Base-by-base conservation (phyloP, 2,113 vertebrate genomes). In the Nycticorax nycticorax region DNA sequence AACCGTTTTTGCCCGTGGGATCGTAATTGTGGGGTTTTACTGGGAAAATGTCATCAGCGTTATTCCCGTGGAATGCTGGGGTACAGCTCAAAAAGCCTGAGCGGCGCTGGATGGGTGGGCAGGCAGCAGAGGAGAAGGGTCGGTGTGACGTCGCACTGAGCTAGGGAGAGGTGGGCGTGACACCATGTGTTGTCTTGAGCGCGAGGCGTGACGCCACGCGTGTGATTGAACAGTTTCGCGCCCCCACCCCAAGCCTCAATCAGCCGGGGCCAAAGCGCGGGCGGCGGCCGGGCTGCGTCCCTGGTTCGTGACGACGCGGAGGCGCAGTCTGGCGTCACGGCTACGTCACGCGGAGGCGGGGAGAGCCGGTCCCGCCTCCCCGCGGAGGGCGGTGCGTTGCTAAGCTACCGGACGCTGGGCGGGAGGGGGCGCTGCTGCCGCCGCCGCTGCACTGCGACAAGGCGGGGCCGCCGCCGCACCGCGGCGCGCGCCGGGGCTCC, bases 371-470 rank as follows among this genome's bases (percentile, higher is more conserved):
- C 53, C 32, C 17, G 14, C 52, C 30, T 22, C 22, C 85, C 72
- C 47, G 75, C 32, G 16, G 33, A 37, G 28, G 48, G 78, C 8
- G 32, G 43, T 0, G 55, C 55, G 98, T 98, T 97, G 97, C 98
- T 95, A 89, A 28, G 98, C 84, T 39, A 97, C 96, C 22, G 63
- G 96, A 98, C 96, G 97, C 97, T 17, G 89, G 75, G 85, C n/a
- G 60, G 60, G 45, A 45, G 68, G 71, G 71, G 37, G 37, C 37
- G 37, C 37, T 24, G 28, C 32, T 7, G 53, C 45, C 19, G 53
- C 64, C 26, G 93, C 89, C 93, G 92, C 98, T 97, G 98, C 98
- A 98, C 93, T 98, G 97, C 98, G 97, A 95, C 98, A 97, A 64
- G 88, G 82, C 67, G 8, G 85, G 71, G 59, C 74, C 37, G 72